Evolutionary conservation across 2,888 invertebrate genomes (phyloP).

Genomic region (Orchesella flavescens): DNA sequence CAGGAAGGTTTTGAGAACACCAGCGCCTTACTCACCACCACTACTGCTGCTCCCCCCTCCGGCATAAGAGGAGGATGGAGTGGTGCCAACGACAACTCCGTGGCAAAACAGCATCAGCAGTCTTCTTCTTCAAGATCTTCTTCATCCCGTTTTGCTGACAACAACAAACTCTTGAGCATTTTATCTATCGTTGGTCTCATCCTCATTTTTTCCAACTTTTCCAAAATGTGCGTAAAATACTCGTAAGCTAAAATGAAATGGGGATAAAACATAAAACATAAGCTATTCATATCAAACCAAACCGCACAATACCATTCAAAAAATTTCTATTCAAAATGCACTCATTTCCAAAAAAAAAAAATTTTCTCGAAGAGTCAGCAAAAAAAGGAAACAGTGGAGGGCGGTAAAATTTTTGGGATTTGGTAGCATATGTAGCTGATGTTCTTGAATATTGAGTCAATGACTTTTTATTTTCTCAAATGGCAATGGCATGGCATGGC

Average conservation of each 20-base stretch:
- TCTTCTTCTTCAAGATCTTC: constrained; percentile 52
- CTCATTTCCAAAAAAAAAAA: neutral
- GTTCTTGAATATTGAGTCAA: constrained; percentile 45
- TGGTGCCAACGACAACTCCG: constrained; percentile 64
- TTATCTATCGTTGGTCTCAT: constrained; percentile 58
- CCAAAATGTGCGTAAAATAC: constrained; percentile 53
- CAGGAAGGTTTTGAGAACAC: constrained; percentile 28
- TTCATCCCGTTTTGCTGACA: constrained; percentile 55
- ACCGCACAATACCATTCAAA: neutral
- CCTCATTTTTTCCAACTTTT: constrained; percentile 62
- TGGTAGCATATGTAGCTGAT: constrained; percentile 53
- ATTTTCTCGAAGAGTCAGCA: constrained; percentile 48
- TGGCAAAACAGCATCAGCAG: constrained; percentile 49
- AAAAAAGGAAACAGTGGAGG: constrained; percentile 9
- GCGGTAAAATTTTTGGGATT: constrained; percentile 5
- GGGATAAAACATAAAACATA: no score
- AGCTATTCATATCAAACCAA: no score
- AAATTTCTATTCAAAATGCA: neutral
- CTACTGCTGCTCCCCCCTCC: constrained; percentile 47
- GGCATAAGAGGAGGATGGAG: constrained; percentile 59
- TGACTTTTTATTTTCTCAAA: constrained; percentile 35
- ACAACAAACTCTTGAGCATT: constrained; percentile 60
- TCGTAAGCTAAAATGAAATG: neutral
- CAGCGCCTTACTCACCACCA: constrained; percentile 31
- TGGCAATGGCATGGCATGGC: constrained; percentile 18